Evolutionary conservation across 2,888 invertebrate genomes (phyloP).

Genomic region (Ormyrus labotus): DNA sequence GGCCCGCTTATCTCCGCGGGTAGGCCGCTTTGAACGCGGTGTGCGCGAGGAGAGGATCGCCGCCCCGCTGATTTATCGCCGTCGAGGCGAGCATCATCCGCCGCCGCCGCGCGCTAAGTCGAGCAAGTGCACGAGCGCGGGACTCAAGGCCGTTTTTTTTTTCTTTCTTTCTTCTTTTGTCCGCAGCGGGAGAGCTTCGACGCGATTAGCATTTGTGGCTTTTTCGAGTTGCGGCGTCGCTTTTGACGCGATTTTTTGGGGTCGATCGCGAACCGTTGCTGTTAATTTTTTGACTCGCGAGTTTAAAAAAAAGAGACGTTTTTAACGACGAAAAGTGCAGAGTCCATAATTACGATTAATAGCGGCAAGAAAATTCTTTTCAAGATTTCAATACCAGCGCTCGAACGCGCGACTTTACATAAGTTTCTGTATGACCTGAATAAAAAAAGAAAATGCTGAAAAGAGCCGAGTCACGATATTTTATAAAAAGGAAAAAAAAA

Average conservation of each 20-base stretch:
- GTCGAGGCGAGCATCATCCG: constrained; percentile 11
- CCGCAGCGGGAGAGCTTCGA: background rate
- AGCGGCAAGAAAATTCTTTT: too few species aligned
- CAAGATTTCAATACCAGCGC: too few species aligned
- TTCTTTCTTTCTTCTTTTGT: constrained; percentile 7
- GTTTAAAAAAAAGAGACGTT: background rate
- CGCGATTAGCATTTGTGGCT: background rate
- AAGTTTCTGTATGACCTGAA: too few species aligned
- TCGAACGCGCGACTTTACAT: too few species aligned
- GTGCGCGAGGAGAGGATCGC: background rate
- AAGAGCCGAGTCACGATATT: background rate
- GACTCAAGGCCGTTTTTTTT: constrained; percentile 32
- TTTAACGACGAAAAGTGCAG: background rate
- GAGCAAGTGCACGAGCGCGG: constrained; percentile 8
- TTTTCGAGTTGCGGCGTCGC: background rate
- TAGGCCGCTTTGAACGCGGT: background rate
- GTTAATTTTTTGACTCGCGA: background rate
- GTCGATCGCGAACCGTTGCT: too few species aligned
- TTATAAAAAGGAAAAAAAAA: background rate
- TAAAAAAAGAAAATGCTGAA: background rate
- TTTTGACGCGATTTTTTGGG: too few species aligned
- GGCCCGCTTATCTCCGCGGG: background rate
- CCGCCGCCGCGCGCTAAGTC: constrained; percentile 23
- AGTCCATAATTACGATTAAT: background rate
- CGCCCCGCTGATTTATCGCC: constrained; percentile 40